These are phyloP conservation scores for Icerya purchasi DNA, from an alignment of 2,888 invertebrate genomes.

Conservation along the genomic window DNA sequence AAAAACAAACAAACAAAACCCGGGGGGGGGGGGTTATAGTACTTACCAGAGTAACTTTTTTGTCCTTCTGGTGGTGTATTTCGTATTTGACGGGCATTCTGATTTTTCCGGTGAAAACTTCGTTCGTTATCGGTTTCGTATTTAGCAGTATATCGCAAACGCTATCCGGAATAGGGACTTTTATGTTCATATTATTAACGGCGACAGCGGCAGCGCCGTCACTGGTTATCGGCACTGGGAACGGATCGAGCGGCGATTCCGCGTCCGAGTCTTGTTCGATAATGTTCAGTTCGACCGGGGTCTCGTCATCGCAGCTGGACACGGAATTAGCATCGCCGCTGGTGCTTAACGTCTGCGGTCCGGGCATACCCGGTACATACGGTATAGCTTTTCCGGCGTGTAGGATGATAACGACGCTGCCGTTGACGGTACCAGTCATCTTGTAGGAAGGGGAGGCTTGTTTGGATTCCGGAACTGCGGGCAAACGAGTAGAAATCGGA, in stretches of 20 bases:
- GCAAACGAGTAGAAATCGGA: background rate
- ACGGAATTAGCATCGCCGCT: background rate
- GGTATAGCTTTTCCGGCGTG: constrained; percentile 56
- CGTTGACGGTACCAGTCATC: constrained; percentile 18
- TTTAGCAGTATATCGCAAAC: background rate
- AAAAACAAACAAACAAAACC: no score
- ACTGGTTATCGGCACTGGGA: background rate
- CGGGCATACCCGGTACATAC: constrained; percentile 71
- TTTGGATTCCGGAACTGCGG: background rate
- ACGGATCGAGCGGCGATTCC: background rate
- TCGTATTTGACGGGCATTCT: background rate
- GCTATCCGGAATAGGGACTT: background rate
- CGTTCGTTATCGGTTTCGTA: background rate
- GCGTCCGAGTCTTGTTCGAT: background rate
- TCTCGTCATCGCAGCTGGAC: constrained; percentile 1
- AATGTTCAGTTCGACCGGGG: constrained; percentile 1
- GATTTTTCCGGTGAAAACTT: background rate
- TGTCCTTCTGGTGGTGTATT: background rate
- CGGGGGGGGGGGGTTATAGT: no score
- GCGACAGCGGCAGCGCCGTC: background rate
- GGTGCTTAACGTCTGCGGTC: constrained; percentile 37
- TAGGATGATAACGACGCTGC: constrained; percentile 38
- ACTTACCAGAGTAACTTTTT: background rate
- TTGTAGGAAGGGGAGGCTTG: no score
- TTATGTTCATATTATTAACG: background rate